phyloP scores from a whole-genome alignment of 2,797 vertebrate genomes.

The Poeciliopsis presidionis region DNA sequence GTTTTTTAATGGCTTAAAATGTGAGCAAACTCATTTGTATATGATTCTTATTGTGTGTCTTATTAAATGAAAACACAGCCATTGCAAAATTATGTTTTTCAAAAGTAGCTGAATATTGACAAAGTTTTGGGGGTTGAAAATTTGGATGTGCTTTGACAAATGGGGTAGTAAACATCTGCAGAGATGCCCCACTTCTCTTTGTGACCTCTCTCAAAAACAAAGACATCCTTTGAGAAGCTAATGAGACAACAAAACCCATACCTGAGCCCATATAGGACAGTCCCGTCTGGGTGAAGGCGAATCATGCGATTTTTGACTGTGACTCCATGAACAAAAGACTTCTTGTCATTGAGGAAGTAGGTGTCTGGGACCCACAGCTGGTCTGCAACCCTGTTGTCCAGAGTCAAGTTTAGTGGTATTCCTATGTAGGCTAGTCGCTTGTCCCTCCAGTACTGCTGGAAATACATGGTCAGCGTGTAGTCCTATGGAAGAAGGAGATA shows the following conservation, averaged over 20 bases:
- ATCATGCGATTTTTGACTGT: slow-evolving; percentile 97
- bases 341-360: slow-evolving; percentile 96
- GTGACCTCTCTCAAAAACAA: background rate
- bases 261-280: slow-evolving; percentile 93
- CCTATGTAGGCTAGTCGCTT: slow-evolving; percentile 91
- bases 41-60: too few species aligned
- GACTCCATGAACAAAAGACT: slow-evolving; percentile 94
- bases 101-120: too few species aligned
- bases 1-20: too few species aligned
- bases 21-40: too few species aligned
- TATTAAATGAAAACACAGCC: too few species aligned
- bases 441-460: slow-evolving; percentile 96
- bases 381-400: slow-evolving; percentile 94
- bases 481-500: slow-evolving; percentile 77
- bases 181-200: background rate
- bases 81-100: too few species aligned
- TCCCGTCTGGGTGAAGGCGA: slow-evolving; percentile 92
- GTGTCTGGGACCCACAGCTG: slow-evolving; percentile 96
- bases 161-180: background rate
- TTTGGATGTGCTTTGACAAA: background rate
- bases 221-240: background rate
- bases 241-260: slow-evolving; percentile 61
- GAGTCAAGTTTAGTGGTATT: slow-evolving; percentile 91
- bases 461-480: slow-evolving; percentile 97
- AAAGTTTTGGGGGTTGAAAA: background rate